Conservation (phyloP, 1,140 invertebrate species). For the Drosophila malerkotliana region DNA sequence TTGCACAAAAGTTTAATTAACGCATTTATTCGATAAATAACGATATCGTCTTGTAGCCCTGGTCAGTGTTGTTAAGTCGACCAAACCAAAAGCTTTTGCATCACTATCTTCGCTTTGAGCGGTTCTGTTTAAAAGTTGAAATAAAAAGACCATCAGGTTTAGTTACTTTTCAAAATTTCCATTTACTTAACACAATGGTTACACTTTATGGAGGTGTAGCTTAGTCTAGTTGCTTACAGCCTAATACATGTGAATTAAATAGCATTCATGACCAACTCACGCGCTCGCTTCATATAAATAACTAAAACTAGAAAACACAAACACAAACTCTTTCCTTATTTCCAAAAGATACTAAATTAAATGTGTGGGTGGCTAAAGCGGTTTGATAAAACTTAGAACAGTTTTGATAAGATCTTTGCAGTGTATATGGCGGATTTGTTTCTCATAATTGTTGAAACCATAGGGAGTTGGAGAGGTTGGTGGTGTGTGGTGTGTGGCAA, state of each 20-base stretch:
- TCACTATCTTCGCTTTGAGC: background rate
- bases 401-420: slow-evolving; percentile 60
- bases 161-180: slow-evolving; percentile 70
- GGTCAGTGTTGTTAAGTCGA: background rate
- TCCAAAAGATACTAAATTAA: slow-evolving; percentile 51
- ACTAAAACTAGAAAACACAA: slow-evolving; percentile 79
- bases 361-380: slow-evolving; percentile 43
- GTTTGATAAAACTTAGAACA: slow-evolving; percentile 77
- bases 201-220: slow-evolving; percentile 59
- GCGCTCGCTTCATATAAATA: slow-evolving; percentile 70
- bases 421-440: slow-evolving; percentile 39
- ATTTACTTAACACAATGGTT: slow-evolving; percentile 64
- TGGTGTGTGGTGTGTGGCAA: slow-evolving; percentile 58
- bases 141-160: slow-evolving; percentile 37
- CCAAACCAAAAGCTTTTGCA: background rate
- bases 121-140: slow-evolving; percentile 24
- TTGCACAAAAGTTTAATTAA: background rate
- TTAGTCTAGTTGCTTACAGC: slow-evolving; percentile 65
- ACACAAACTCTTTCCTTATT: slow-evolving; percentile 61
- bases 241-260: slow-evolving; percentile 67
- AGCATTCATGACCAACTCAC: slow-evolving; percentile 61
- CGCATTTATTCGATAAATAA: background rate
- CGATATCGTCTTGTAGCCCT: background rate
- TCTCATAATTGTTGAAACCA: slow-evolving; percentile 18
- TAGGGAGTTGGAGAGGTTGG: background rate